phyloP scores from a whole-genome alignment of 2,797 vertebrate genomes.

The Smutsia gigantea region DNA sequence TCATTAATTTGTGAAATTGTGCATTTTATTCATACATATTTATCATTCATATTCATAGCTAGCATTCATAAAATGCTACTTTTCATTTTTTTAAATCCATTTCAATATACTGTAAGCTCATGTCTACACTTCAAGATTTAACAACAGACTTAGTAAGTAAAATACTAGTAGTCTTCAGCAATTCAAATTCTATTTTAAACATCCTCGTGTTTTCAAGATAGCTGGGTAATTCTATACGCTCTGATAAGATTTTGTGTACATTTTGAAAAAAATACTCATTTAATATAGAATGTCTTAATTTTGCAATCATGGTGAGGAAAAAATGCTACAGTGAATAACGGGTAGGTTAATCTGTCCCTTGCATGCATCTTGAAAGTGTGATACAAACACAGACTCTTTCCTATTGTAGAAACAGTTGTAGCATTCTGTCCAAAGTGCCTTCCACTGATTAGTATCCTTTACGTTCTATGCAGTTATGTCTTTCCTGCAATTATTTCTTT shows the following conservation, averaged over 20 bases:
- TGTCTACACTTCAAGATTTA: constrained; percentile 47
- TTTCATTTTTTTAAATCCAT: constrained; percentile 12
- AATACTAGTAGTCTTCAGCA: constrained; percentile 23
- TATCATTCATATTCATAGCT: neutral
- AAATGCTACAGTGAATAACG: constrained; percentile 53
- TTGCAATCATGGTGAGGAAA: constrained; percentile 50
- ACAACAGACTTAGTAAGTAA: constrained; percentile 61
- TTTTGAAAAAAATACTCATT: constrained; percentile 26
- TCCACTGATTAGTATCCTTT: neutral
- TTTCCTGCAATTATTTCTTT: neutral
- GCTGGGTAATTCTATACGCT: constrained; percentile 31
- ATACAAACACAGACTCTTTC: neutral
- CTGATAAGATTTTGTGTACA: constrained; percentile 62
- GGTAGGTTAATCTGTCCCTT: neutral
- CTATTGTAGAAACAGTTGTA: neutral
- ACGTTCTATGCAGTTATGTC: neutral
- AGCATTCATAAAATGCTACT: neutral
- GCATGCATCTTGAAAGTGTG: neutral
- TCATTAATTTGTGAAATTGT: neutral
- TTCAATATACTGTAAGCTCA: constrained; percentile 49
- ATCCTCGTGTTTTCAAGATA: constrained; percentile 61
- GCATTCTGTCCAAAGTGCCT: neutral
- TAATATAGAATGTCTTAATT: constrained; percentile 45
- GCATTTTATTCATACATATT: neutral
- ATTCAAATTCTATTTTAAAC: constrained; percentile 54